These are phyloP conservation scores for Thymelicus lineola DNA, from an alignment of 2,888 invertebrate genomes.

Conservation along the genomic window DNA sequence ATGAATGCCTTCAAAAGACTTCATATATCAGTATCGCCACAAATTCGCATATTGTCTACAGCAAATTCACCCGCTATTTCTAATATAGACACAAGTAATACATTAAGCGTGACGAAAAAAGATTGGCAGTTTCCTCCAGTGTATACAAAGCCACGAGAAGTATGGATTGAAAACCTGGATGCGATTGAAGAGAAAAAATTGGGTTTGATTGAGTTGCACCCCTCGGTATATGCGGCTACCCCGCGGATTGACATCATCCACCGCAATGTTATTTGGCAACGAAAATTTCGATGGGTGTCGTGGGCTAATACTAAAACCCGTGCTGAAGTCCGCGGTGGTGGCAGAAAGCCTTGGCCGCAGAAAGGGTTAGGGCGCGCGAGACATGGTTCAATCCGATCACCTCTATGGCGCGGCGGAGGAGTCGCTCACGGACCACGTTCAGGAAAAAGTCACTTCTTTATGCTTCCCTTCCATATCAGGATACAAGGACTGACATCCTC, in stretches of 20 bases:
- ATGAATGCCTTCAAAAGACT: conserved; percentile 71
- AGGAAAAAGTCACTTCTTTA: conserved; percentile 96
- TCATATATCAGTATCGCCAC: conserved; percentile 59
- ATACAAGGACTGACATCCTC: conserved; percentile 92
- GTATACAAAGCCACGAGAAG: conserved; percentile 88
- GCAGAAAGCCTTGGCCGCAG: conserved; percentile 98
- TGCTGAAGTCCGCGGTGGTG: conserved; percentile 95
- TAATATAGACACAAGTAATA: conserved; percentile 38
- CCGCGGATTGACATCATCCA: conserved; percentile 95
- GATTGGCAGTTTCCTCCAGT: conserved; percentile 80
- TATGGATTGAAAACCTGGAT: conserved; percentile 94
- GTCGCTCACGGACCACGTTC: conserved; percentile 95
- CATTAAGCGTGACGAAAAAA: conserved; percentile 66
- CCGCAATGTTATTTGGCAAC: conserved; percentile 95
- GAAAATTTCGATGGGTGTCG: conserved; percentile 91
- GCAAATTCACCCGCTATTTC: conserved; percentile 39
- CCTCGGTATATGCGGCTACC: conserved; percentile 92
- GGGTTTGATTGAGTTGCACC: conserved; percentile 95
- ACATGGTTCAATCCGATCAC: conserved; percentile 96
- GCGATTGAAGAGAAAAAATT: conserved; percentile 90
- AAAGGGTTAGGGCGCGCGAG: conserved; percentile 96
- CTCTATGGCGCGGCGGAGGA: conserved; percentile 94
- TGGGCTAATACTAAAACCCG: conserved; percentile 91
- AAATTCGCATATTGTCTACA: conserved; percentile 59
- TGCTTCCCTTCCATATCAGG: conserved; percentile 93